A percentile compares a stretch with the other conserved stretches of the same genome.
Conservation (phyloP, 1,140 invertebrate genomes). For the Anastrepha obliqua region DNA sequence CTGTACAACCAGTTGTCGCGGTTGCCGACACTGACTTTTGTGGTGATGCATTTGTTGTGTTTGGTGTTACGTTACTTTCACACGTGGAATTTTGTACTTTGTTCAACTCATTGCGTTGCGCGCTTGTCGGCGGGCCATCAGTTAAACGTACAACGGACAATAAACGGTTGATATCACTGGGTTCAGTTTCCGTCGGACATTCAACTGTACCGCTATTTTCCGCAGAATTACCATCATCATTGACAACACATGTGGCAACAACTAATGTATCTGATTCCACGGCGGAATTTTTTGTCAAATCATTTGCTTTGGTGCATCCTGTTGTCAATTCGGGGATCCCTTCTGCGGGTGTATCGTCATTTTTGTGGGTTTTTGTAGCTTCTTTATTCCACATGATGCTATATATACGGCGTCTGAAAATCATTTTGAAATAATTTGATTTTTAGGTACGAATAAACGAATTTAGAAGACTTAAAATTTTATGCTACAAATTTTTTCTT, state of each 20-base stretch:
- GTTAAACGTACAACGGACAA: background rate
- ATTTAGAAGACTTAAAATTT: constrained; percentile 34
- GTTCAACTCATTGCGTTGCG: background rate
- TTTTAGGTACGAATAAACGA: background rate
- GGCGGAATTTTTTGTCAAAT: background rate
- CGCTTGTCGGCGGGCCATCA: background rate
- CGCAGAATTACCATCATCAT: background rate
- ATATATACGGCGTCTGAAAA: constrained; percentile 45
- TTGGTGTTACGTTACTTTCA: background rate
- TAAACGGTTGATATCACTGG: background rate
- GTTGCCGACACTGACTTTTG: background rate
- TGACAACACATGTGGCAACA: background rate
- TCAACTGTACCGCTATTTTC: background rate
- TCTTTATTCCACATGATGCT: constrained; percentile 39
- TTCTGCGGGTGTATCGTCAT: background rate
- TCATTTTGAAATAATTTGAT: constrained; percentile 31
- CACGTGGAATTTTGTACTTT: background rate
- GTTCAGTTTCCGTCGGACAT: background rate
- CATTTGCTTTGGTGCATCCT: background rate
- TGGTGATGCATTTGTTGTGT: background rate
- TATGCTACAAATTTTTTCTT: constrained; percentile 17
- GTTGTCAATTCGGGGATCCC: background rate
- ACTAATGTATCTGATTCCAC: background rate
- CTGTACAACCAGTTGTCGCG: background rate
- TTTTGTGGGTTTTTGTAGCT: background rate